A percentile compares a stretch with the other conserved stretches of the same genome.
Conservation (phyloP, 2,888 invertebrate genomes). For the Miltochrista miniata region DNA sequence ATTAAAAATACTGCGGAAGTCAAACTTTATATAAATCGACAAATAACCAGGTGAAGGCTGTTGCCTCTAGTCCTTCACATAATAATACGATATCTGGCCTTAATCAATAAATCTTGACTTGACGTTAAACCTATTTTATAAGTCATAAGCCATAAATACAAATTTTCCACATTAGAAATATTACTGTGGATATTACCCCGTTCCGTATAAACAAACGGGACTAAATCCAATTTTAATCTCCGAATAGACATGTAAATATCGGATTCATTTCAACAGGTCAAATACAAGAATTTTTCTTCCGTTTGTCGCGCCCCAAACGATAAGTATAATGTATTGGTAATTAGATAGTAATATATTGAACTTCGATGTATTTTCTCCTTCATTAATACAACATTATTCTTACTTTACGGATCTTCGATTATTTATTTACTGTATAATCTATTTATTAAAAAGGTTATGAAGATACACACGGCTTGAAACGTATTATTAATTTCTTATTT, state of each 20-base stretch:
- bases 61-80: background rate
- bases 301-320: constrained; percentile 49
- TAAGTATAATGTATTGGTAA: constrained; percentile 80
- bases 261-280: constrained; percentile 65
- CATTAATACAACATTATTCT: constrained; percentile 74
- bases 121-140: constrained; percentile 21
- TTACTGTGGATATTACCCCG: constrained; percentile 11
- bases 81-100: background rate
- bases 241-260: constrained; percentile 73
- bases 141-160: constrained; percentile 34
- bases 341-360: constrained; percentile 75
- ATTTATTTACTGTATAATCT: constrained; percentile 53
- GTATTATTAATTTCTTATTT: constrained; percentile 42
- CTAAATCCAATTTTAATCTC: constrained; percentile 59
- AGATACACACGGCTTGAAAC: constrained; percentile 27
- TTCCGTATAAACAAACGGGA: constrained; percentile 31
- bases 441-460: constrained; percentile 21
- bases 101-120: constrained; percentile 16
- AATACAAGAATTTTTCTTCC: constrained; percentile 65
- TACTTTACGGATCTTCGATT: constrained; percentile 65
- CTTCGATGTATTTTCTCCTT: constrained; percentile 67
- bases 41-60: background rate
- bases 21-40: background rate
- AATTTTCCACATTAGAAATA: constrained; percentile 25
- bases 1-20: too few species aligned